Conservation (phyloP, 2,888 invertebrate species). For the Tetragonisca angustula region DNA sequence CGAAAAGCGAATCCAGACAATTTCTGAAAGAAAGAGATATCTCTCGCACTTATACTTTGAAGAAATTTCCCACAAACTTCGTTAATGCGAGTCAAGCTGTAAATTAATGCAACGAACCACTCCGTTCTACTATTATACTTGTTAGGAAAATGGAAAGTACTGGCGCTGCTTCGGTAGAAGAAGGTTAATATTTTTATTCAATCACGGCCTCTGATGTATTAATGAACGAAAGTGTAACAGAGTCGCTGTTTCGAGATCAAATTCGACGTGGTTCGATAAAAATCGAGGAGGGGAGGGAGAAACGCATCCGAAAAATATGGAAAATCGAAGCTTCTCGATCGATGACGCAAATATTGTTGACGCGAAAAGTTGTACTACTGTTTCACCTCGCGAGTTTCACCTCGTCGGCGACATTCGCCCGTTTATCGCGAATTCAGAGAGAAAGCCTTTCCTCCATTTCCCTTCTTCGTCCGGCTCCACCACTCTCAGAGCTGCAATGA, state of each 20-base stretch:
- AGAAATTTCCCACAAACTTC: too few relatives aligned
- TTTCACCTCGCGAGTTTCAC: background rate
- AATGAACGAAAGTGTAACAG: background rate
- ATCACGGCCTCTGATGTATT: background rate
- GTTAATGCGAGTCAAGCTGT: too few relatives aligned
- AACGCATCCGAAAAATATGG: background rate
- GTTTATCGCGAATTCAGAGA: slow-evolving; percentile 23
- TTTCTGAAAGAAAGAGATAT: background rate
- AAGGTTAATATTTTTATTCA: background rate
- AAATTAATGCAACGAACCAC: too few relatives aligned
- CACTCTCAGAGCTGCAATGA: background rate
- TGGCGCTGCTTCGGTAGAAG: too few relatives aligned
- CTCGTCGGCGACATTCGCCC: background rate
- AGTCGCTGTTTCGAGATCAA: background rate
- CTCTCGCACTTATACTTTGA: background rate
- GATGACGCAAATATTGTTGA: slow-evolving; percentile 12
- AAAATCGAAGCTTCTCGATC: background rate
- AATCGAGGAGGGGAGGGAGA: background rate
- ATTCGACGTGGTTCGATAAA: background rate
- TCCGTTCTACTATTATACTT: too few relatives aligned
- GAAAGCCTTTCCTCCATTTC: background rate
- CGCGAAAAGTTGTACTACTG: background rate
- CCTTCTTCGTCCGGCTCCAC: background rate
- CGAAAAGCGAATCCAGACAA: too few relatives aligned
- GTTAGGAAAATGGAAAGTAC: too few relatives aligned